phyloP scores from a whole-genome alignment of 2,113 vertebrate species.

The Hypomesus transpacificus region DNA sequence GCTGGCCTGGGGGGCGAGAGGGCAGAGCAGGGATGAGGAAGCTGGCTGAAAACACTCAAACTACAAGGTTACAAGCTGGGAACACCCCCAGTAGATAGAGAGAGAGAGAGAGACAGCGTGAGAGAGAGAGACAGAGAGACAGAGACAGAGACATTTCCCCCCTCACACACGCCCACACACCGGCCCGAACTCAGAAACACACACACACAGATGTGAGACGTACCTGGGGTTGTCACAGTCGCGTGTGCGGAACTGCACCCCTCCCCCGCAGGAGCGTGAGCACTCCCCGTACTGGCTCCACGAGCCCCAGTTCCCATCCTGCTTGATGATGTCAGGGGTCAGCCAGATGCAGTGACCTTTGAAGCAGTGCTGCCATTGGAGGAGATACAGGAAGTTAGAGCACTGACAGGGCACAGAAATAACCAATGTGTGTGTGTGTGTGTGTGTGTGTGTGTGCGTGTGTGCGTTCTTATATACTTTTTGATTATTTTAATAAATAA shows the following conservation, averaged over 20 bases:
- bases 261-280: conserved; percentile 88
- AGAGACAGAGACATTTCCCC: neutral
- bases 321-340: conserved; percentile 91
- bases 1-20: conserved; percentile 74
- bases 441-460: no score
- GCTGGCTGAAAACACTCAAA: no score
- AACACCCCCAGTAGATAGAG: no score
- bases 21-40: neutral
- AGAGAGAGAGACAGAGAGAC: neutral
- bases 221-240: conserved; percentile 93
- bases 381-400: conserved; percentile 9
- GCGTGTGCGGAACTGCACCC: conserved; percentile 88
- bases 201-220: conserved; percentile 38
- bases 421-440: neutral
- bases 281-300: conserved; percentile 97
- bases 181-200: neutral
- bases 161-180: neutral
- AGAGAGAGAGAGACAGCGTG: neutral
- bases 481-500: no score
- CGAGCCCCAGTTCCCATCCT: conserved; percentile 92
- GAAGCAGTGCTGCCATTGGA: conserved; percentile 86
- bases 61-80: no score
- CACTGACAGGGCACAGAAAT: neutral
- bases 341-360: conserved; percentile 98
- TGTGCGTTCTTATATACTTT: no score